Conservation (phyloP, 2,888 invertebrate species). For the Bombylius major region DNA sequence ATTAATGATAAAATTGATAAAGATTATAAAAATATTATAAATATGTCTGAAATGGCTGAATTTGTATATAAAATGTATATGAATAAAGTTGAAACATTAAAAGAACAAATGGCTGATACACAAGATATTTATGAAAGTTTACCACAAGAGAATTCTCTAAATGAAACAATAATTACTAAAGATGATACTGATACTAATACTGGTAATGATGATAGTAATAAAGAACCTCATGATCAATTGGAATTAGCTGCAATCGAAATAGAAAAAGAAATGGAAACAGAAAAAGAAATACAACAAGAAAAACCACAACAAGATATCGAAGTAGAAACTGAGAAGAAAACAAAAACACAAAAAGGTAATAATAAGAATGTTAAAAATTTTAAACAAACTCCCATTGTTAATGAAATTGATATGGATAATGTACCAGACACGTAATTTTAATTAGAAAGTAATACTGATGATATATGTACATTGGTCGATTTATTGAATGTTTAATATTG, state of each 20-base stretch:
- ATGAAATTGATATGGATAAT: conserved; percentile 34
- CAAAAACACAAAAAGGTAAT: conserved; percentile 4
- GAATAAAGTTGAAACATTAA: conserved; percentile 53
- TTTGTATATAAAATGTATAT: conserved; percentile 90
- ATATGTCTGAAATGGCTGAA: conserved; percentile 92
- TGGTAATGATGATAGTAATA: conserved; percentile 14
- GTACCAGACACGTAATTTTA: too few relatives aligned
- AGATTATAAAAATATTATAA: conserved; percentile 42
- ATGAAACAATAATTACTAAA: conserved; percentile 10
- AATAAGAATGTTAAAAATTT: conserved; percentile 20
- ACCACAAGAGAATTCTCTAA: conserved; percentile 36
- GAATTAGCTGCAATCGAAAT: conserved; percentile 3
- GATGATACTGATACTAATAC: background rate
- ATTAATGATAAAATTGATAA: conserved; percentile 36
- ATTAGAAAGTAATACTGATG: too few relatives aligned
- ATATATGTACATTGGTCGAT: too few relatives aligned
- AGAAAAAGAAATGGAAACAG: background rate
- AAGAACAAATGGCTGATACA: conserved; percentile 26
- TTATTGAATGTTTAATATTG: too few relatives aligned
- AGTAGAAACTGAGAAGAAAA: conserved; percentile 5
- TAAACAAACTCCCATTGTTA: conserved; percentile 38
- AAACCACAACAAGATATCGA: background rate
- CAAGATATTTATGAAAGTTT: conserved; percentile 27
- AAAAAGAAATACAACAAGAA: background rate
- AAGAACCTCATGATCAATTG: conserved; percentile 13